Conservation (phyloP, 2,888 invertebrate genomes). For the Chalcosyrphus nemorum region DNA sequence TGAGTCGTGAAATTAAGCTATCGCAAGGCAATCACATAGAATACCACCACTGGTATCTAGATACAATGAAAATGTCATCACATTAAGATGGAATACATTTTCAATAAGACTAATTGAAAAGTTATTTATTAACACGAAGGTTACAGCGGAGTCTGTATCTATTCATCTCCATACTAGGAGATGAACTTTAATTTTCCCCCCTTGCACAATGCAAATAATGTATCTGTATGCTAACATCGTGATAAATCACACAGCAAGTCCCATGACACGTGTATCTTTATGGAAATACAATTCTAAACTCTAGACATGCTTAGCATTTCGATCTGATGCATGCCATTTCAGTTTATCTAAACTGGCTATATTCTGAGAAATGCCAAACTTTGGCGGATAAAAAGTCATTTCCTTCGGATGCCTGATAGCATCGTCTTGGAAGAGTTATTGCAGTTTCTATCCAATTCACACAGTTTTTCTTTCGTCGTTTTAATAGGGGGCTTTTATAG, state of each 20-base stretch:
- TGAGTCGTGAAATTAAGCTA: conserved; percentile 1
- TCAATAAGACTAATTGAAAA: conserved; percentile 36
- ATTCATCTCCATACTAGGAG: neutral
- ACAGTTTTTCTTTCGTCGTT: conserved; percentile 36
- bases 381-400: conserved; percentile 50
- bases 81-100: neutral
- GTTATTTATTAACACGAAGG: conserved; percentile 35
- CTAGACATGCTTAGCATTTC: conserved; percentile 50
- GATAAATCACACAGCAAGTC: conserved; percentile 39
- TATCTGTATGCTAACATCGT: conserved; percentile 10
- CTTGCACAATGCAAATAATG: conserved; percentile 34
- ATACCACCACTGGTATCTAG: neutral
- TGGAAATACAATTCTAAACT: conserved; percentile 30
- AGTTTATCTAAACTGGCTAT: neutral
- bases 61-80: neutral
- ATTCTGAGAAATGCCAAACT: conserved; percentile 55
- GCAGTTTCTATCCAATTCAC: conserved; percentile 23
- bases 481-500: conserved; percentile 21
- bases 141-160: neutral
- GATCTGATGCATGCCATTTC: conserved; percentile 38
- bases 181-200: conserved; percentile 39
- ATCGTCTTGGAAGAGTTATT: conserved; percentile 25
- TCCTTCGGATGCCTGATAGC: conserved; percentile 42
- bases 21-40: conserved; percentile 8
- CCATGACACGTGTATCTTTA: conserved; percentile 26